Evolutionary conservation across 2,113 vertebrate genomes (phyloP).

Genomic region (Carassius gibelio): DNA sequence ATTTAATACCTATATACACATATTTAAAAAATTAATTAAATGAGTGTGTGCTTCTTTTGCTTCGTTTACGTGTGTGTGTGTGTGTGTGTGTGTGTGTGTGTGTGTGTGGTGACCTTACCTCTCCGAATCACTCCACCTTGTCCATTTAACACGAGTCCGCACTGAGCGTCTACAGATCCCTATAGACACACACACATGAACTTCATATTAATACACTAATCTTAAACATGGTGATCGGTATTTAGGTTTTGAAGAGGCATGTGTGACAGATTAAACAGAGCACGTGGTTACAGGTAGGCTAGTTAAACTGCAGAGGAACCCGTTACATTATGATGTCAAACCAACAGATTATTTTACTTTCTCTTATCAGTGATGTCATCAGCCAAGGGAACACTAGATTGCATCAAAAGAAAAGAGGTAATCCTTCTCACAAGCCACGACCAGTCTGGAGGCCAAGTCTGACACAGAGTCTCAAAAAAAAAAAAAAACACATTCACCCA

Average conservation of each 20-base stretch:
- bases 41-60: too few relatives aligned
- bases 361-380: constrained; percentile 75
- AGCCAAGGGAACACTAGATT: constrained; percentile 67
- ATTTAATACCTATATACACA: too few relatives aligned
- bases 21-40: too few relatives aligned
- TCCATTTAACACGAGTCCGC: constrained; percentile 95
- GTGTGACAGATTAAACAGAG: not conserved
- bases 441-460: constrained; percentile 71
- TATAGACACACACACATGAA: constrained; percentile 72
- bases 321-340: constrained; percentile 28
- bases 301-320: not conserved
- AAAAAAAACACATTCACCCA: constrained; percentile 32
- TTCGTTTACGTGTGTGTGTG: not conserved
- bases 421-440: constrained; percentile 89
- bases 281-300: constrained; percentile 7
- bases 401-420: constrained; percentile 83
- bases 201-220: not conserved
- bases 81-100: too few relatives aligned
- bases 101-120: constrained; percentile 80
- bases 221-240: not conserved
- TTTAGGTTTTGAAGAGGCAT: not conserved
- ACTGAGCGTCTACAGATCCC: constrained; percentile 97
- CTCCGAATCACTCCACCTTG: constrained; percentile 98
- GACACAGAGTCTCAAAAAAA: constrained; percentile 38
- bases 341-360: constrained; percentile 49